A percentile compares a stretch with the other conserved stretches of the same genome.
Evolutionary conservation across 2,888 invertebrate genomes (phyloP).

Genomic region (Biston betularia): DNA sequence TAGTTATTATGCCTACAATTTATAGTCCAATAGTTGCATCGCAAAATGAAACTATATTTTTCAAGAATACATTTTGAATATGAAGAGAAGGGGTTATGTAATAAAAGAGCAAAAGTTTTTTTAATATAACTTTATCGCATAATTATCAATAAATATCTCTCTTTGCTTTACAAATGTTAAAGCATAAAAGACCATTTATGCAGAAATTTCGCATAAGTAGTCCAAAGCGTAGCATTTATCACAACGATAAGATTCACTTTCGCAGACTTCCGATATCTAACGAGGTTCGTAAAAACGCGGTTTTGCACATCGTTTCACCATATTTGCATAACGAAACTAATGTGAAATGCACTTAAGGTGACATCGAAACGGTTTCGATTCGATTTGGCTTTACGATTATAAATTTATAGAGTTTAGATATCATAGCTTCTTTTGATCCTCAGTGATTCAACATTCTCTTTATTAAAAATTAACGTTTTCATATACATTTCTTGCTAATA

Average conservation of each 20-base stretch:
- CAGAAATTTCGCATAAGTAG: constrained; percentile 24
- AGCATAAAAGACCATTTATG: not conserved
- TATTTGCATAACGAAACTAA: constrained; percentile 59
- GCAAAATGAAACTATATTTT: not conserved
- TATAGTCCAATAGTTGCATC: no score
- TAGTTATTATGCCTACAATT: no score
- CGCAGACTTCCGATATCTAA: constrained; percentile 39
- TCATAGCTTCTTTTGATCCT: not conserved
- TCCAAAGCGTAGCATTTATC: constrained; percentile 11
- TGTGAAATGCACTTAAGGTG: constrained; percentile 22
- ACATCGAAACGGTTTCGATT: not conserved
- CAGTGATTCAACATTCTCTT: no score
- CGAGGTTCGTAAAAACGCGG: constrained; percentile 42
- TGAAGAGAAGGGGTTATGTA: not conserved
- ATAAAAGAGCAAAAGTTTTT: not conserved
- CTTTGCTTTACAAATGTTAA: constrained; percentile 2
- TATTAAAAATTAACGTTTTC: no score
- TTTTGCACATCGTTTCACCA: constrained; percentile 60
- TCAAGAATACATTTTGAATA: not conserved
- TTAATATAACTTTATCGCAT: not conserved
- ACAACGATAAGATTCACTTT: constrained; percentile 47
- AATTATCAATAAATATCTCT: not conserved
- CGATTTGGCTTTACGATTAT: not conserved
- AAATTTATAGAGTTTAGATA: no score
- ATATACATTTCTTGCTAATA: no score